These are phyloP conservation scores for Diploscapter pachys DNA, from an alignment of 1,140 invertebrate species.

Conservation along the genomic window DNA sequence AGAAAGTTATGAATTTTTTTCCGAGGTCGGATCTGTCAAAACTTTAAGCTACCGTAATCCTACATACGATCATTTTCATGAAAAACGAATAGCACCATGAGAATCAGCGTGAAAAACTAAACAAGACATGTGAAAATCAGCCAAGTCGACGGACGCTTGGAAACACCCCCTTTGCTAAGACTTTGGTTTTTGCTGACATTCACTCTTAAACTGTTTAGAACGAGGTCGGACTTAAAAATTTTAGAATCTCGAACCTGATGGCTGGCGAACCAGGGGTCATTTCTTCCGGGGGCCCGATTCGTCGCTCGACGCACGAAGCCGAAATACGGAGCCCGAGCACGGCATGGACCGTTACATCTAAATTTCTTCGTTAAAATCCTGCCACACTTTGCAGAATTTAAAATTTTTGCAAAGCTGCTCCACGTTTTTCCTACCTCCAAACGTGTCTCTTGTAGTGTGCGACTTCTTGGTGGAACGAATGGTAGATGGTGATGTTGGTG, in stretches of 20 bases:
- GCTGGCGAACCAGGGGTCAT: constrained; percentile 81
- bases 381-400: background rate
- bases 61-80: no score
- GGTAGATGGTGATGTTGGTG: constrained; percentile 83
- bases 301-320: constrained; percentile 70
- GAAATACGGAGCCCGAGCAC: constrained; percentile 72
- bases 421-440: constrained; percentile 59
- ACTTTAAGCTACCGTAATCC: no score
- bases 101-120: no score
- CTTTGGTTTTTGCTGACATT: no score
- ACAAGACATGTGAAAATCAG: no score
- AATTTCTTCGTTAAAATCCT: background rate
- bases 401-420: background rate
- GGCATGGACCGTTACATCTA: constrained; percentile 63
- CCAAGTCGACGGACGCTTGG: no score
- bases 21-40: no score
- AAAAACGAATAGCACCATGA: no score
- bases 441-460: constrained; percentile 77
- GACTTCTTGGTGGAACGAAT: constrained; percentile 83
- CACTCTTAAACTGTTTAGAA: no score
- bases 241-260: constrained; percentile 66
- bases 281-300: constrained; percentile 76
- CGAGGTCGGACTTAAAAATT: constrained; percentile 37
- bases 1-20: no score
- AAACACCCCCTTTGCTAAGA: no score